Conservation (phyloP, 2,888 invertebrate species). For the Erynnis tages region DNA sequence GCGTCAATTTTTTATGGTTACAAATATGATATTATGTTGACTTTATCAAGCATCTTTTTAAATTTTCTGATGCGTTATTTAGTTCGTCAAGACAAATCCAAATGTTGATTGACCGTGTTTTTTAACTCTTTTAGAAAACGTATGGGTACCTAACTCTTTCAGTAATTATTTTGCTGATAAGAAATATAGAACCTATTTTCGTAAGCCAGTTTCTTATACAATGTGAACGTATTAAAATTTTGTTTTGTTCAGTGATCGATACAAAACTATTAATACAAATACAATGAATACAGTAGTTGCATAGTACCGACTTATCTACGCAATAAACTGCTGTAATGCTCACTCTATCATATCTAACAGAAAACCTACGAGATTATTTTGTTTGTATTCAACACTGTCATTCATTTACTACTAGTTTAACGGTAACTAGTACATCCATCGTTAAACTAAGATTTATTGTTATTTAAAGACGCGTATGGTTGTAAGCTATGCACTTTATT, state of each 20-base stretch:
- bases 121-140: too few species aligned
- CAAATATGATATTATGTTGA: too few species aligned
- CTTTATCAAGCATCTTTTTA: too few species aligned
- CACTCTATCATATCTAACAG: slow-evolving; percentile 12
- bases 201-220: too few species aligned
- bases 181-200: background rate
- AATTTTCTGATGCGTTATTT: too few species aligned
- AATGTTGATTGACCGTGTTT: too few species aligned
- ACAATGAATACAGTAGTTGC: slow-evolving; percentile 19
- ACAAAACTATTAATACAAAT: background rate
- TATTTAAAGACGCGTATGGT: slow-evolving; percentile 16
- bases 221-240: too few species aligned
- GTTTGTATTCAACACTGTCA: slow-evolving; percentile 5
- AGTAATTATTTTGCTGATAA: too few species aligned
- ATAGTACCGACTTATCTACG: slow-evolving; percentile 8
- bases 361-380: slow-evolving; percentile 18
- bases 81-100: too few species aligned
- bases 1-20: too few species aligned
- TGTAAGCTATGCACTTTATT: slow-evolving; percentile 2
- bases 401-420: slow-evolving; percentile 21
- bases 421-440: slow-evolving; percentile 15
- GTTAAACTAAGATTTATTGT: slow-evolving; percentile 22
- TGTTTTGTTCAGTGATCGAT: background rate
- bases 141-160: too few species aligned
- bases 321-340: slow-evolving; percentile 5